These are phyloP conservation scores for Ectropis crepuscularia DNA, from an alignment of 2,888 invertebrate genomes.

Conservation along the genomic window DNA sequence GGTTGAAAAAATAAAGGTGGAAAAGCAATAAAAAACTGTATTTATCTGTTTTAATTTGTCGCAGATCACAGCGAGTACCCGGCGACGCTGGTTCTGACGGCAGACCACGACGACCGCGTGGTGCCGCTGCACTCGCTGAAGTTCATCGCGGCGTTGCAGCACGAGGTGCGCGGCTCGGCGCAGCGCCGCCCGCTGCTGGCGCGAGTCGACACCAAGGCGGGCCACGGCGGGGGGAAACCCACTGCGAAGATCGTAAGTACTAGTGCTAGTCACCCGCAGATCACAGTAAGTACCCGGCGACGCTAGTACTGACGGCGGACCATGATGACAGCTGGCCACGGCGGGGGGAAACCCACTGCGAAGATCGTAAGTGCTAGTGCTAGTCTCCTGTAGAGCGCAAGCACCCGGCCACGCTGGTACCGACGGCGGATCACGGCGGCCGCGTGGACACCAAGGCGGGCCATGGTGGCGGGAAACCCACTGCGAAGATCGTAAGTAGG, in stretches of 20 bases:
- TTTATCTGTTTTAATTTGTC: neutral
- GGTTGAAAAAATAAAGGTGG: no score
- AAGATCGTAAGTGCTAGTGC: no score
- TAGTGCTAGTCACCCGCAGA: no score
- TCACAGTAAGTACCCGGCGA: slow-evolving; percentile 93
- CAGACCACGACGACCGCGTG: slow-evolving; percentile 99
- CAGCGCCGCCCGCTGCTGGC: slow-evolving; percentile 95
- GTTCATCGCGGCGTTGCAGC: slow-evolving; percentile 95
- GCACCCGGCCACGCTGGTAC: no score
- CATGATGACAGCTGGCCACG: no score
- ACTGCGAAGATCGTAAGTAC: slow-evolving; percentile 94
- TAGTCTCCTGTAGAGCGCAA: no score
- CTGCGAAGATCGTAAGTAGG: slow-evolving; percentile 93
- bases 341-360: no score
- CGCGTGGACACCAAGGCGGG: slow-evolving; percentile 99
- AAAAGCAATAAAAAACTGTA: no score
- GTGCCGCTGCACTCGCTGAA: slow-evolving; percentile 99
- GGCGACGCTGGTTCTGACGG: slow-evolving; percentile 95
- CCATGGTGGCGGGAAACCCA: slow-evolving; percentile 98
- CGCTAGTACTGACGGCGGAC: slow-evolving; percentile 97
- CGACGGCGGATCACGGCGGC: no score
- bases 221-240: slow-evolving; percentile 98
- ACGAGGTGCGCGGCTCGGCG: slow-evolving; percentile 82
- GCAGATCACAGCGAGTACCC: slow-evolving; percentile 90
- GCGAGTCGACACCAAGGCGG: slow-evolving; percentile 96